Evolutionary conservation across 2,888 invertebrate genomes (phyloP), one percentile per base, ranked within the genome.

Genomic region (Busseola fusca): DNA sequence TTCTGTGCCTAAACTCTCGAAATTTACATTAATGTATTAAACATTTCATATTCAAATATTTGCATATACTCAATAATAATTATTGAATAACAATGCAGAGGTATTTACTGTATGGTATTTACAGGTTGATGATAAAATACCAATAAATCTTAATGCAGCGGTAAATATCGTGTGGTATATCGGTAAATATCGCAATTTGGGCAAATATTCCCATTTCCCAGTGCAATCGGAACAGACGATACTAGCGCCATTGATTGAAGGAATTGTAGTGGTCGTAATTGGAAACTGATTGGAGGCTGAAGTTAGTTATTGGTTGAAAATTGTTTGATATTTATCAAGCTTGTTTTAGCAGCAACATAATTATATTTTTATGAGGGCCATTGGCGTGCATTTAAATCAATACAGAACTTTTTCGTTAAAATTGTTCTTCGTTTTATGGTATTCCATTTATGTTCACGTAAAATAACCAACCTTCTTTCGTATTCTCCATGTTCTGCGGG

Each of bases 121-220:
- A 54, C 34, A 34, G 25, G 14, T 52, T 7, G 66, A n/a, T 45
- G 52, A 66, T 63, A 65, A 48, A 67, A 45, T 72, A 42, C 16
- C 14, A 3, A 14, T 34, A 50, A 56, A 40, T 54, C 30, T 57
- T 37, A 69, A 63, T 63, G 30, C 48, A 50, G 34, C 25, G 4
- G 34, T 54, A 64, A 85, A 80, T 50, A 74, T n/a, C 1, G 27
- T 52, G 25, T 59, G 25, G 45, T 74, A 60, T 76, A 30, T 62
- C 64, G 25, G 64, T 52, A 80, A 80, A 74, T 68, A 81, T 63
- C 45, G 25, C 40, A 69, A 60, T 67, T 83, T 78, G 67, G 71
- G 37, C 66, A 84, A 84, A 84, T 76, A 84, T 54, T 84, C 75
- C 78, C 84, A 77, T 66, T 64, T 77, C 86, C 77, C 83, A 74